phyloP scores from a whole-genome alignment of 2,113 vertebrate genomes.

The Anoplopoma fimbria region DNA sequence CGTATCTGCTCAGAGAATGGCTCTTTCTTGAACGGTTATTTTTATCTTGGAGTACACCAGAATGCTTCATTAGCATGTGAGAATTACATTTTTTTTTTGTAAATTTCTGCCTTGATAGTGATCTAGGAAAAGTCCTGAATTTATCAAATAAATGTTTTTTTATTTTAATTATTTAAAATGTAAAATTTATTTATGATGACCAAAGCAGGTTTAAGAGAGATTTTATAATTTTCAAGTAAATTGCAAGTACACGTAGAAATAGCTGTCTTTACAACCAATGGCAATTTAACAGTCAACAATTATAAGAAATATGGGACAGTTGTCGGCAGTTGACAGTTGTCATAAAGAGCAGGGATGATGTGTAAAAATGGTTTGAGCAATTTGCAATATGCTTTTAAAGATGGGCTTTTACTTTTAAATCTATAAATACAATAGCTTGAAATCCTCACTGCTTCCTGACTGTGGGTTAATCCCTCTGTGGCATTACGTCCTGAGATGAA shows the following conservation, averaged over 20 bases:
- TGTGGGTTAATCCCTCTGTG: conserved; percentile 55
- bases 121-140: not conserved
- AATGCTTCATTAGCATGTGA: conserved; percentile 7
- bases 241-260: not conserved
- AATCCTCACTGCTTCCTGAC: conserved; percentile 20
- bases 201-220: not conserved
- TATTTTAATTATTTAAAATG: no score
- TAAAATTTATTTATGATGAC: no score
- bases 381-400: not conserved
- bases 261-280: not conserved
- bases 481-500: conserved; percentile 60
- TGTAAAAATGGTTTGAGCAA: not conserved
- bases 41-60: not conserved
- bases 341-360: not conserved
- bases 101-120: not conserved
- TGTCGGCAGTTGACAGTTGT: no score
- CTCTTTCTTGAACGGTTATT: not conserved
- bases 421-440: conserved; percentile 1
- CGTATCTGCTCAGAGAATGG: conserved; percentile 18
- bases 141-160: not conserved
- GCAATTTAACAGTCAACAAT: not conserved
- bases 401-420: not conserved
- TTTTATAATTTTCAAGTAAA: not conserved
- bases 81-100: not conserved
- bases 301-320: not conserved